Base-by-base conservation (phyloP, 2,888 invertebrate species). In the Schizotus pectinicornis region DNA sequence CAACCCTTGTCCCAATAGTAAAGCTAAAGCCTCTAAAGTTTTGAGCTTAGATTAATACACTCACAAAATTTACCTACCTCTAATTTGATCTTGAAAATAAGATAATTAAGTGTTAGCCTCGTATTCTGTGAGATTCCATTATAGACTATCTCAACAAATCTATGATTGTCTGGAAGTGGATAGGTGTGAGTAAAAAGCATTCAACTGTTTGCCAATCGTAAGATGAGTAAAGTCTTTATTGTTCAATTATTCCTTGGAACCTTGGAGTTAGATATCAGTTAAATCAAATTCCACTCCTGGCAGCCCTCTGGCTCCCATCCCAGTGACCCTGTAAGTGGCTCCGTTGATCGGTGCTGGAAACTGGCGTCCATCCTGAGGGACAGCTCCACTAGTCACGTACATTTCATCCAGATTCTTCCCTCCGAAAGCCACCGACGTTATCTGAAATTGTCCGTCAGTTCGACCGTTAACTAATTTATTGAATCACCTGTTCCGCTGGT, bases 391-490 rank as follows among this genome's bases (percentile, higher is more conserved):
- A 2, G 91, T 91, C 38, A 90, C 90, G 75, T 83, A 92, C 53
- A 92, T 78, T 59, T 84, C 83, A 67, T 88, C 88, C 52, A 88
- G 78, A 63, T 82, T 80, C 3, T 83, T 79, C 0, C 91, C 91
- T 1, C 92, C 92, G 77, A 88, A 92, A 11, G 89, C 87, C 11
- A 82, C 85, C 0, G 91, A 90, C 1, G 91, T 91, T 42, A 73
- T 67, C 74, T 74, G 32, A 43, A 65, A 59, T 31, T 14, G 12
- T 41, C 31, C 38, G 13, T 11, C 34, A 34, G 13, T n/a, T 13
- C 7, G 7, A 79, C 70, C 85, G 68, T n/a, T 74, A 47, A 11
- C 64, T 67, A 57, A 42, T 57, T 43, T 11, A 11, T 22, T 5
- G 85, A 84, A 7, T 56, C 58, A 85, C 83, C 73, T 87, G 86